Evolutionary conservation across 2,888 invertebrate species (phyloP).

Genomic region (Drosophila demipolita): DNA sequence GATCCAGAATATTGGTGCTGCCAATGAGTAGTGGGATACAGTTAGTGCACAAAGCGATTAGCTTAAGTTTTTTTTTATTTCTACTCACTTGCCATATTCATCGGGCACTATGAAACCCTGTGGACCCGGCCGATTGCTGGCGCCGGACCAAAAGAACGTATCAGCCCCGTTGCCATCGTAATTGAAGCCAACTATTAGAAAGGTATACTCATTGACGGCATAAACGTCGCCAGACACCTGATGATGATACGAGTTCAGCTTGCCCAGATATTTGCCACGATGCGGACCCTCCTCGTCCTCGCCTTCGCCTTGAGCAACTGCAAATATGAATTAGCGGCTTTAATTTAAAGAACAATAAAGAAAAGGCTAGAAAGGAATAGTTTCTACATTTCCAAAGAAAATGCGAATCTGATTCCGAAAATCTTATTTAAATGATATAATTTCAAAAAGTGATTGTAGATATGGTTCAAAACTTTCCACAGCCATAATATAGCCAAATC

Average conservation of each 20-base stretch:
- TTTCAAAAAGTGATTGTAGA: neutral
- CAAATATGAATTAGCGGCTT: neutral
- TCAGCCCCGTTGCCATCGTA: constrained; percentile 97
- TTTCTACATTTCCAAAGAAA: neutral
- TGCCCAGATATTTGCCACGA: constrained; percentile 92
- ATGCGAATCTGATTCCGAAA: neutral
- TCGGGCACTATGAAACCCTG: constrained; percentile 97
- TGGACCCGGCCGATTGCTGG: constrained; percentile 93
- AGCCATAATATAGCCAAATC: neutral
- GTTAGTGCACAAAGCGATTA: neutral
- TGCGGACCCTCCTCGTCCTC: constrained; percentile 91
- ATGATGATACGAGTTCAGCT: constrained; percentile 95
- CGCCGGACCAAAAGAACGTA: constrained; percentile 97
- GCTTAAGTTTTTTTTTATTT: neutral
- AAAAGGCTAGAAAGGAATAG: neutral
- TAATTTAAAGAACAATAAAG: constrained; percentile 6
- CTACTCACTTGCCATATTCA: constrained; percentile 92
- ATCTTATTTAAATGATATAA: neutral
- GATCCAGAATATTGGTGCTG: constrained; percentile 93
- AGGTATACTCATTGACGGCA: constrained; percentile 94
- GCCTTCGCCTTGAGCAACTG: constrained; percentile 82
- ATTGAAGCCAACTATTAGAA: constrained; percentile 92
- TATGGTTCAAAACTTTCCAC: neutral
- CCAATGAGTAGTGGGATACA: neutral
- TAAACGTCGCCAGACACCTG: constrained; percentile 95